Percentiles rank a stretch among this genome's conserved stretches.
phyloP scores from a whole-genome alignment of 2,888 invertebrate genomes.

The Himalopsyche tibetana region DNA sequence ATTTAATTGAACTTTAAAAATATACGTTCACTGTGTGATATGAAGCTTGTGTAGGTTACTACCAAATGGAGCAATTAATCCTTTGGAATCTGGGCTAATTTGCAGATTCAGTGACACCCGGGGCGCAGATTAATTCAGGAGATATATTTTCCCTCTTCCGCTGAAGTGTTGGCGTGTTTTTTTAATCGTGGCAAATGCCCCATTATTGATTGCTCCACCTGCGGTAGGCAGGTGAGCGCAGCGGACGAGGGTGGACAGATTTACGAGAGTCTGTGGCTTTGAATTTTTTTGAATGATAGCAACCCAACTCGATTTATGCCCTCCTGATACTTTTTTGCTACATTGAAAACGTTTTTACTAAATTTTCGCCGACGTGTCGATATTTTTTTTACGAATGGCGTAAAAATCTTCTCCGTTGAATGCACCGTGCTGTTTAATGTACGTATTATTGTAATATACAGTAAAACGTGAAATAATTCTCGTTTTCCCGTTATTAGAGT shows the following conservation, averaged over 20 bases:
- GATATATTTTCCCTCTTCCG: slow-evolving; percentile 36
- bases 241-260: slow-evolving; percentile 52
- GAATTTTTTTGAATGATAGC: slow-evolving; percentile 59
- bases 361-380: slow-evolving; percentile 44
- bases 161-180: slow-evolving; percentile 61
- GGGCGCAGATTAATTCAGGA: slow-evolving; percentile 47
- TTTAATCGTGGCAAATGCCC: slow-evolving; percentile 59
- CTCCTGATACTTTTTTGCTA: slow-evolving; percentile 53
- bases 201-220: slow-evolving; percentile 62
- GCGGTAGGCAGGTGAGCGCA: slow-evolving; percentile 48
- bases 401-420: background rate
- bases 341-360: slow-evolving; percentile 41
- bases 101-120: slow-evolving; percentile 20
- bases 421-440: background rate
- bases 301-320: slow-evolving; percentile 54
- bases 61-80: background rate
- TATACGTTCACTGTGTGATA: background rate
- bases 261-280: slow-evolving; percentile 51
- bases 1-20: background rate
- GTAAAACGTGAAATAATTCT: no score
- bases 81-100: slow-evolving; percentile 23
- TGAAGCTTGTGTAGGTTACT: background rate
- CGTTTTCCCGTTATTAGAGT: no score
- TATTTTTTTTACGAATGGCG: slow-evolving; percentile 37
- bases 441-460: background rate